phyloP scores from a whole-genome alignment of 2,113 vertebrate species.

The Sakesphorus luctuosus region DNA sequence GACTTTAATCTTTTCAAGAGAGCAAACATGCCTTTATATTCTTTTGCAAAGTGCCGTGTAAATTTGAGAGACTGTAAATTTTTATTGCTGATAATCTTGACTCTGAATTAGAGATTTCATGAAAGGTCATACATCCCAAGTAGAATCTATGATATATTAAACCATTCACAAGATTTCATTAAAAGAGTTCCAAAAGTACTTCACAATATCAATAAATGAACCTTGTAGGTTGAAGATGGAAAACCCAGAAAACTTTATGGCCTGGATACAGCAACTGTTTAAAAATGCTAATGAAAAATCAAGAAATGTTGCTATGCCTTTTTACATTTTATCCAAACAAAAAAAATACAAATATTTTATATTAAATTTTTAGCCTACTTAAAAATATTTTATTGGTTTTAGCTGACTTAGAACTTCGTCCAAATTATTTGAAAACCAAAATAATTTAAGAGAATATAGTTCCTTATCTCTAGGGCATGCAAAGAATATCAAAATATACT shows the following conservation, averaged over 20 bases:
- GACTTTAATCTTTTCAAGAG: conserved; percentile 20
- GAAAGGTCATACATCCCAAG: conserved; percentile 59
- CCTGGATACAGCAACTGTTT: not conserved
- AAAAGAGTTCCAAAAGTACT: conserved; percentile 14
- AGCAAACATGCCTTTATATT: not conserved
- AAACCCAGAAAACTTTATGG: not conserved
- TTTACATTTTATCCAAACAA: not conserved
- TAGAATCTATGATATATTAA: conserved; percentile 34
- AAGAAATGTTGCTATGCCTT: not conserved
- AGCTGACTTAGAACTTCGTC: not conserved
- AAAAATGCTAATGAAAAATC: not conserved
- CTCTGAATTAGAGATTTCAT: conserved; percentile 19
- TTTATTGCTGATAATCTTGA: conserved; percentile 28
- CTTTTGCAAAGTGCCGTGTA: not conserved
- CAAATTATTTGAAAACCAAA: conserved; percentile 28
- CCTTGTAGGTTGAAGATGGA: not conserved
- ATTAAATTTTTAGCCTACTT: not conserved
- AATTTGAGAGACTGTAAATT: conserved; percentile 5
- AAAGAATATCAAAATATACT: not conserved
- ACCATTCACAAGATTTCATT: conserved; percentile 32
- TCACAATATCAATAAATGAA: not conserved
- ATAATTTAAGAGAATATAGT: not conserved
- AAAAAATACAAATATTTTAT: not conserved
- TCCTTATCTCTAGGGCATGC: not conserved
- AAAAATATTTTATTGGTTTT: not conserved